phyloP scores from a whole-genome alignment of 1,140 invertebrate species.

The Ooceraea biroi region DNA sequence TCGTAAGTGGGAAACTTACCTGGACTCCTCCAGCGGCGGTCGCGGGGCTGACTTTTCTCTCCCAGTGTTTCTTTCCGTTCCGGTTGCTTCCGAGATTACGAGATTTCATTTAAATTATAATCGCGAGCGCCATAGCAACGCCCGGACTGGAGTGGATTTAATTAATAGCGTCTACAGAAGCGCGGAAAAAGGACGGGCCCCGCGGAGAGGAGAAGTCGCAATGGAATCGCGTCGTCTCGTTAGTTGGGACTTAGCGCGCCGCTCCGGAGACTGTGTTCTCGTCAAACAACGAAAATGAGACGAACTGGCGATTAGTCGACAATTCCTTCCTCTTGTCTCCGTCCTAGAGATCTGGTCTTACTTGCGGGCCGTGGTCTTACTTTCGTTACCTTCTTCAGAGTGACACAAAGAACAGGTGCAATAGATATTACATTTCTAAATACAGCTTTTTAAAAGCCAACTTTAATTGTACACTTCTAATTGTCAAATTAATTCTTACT shows the following conservation, averaged over 20 bases:
- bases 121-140: slow-evolving; percentile 68
- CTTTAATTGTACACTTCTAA: not conserved
- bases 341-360: not conserved
- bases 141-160: slow-evolving; percentile 69
- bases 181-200: slow-evolving; percentile 30
- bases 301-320: slow-evolving; percentile 39
- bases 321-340: slow-evolving; percentile 22
- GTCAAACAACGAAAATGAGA: slow-evolving; percentile 53
- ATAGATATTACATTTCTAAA: not conserved
- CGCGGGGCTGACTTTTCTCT: slow-evolving; percentile 55
- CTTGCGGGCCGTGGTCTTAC: not conserved
- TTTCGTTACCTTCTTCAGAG: not conserved
- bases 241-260: slow-evolving; percentile 45
- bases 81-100: slow-evolving; percentile 60
- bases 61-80: slow-evolving; percentile 58
- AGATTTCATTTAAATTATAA: slow-evolving; percentile 80
- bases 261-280: slow-evolving; percentile 25
- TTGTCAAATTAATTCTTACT: not conserved
- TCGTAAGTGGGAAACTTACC: slow-evolving; percentile 59
- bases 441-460: not conserved
- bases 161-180: slow-evolving; percentile 71
- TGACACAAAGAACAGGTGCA: not conserved
- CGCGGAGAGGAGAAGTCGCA: slow-evolving; percentile 37
- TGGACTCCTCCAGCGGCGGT: not conserved
- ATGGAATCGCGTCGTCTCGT: slow-evolving; percentile 65